Evolutionary conservation across 1,140 invertebrate species (phyloP), one percentile per base, ranked within the genome.

Genomic region (Lordiphosa stackelbergi): DNA sequence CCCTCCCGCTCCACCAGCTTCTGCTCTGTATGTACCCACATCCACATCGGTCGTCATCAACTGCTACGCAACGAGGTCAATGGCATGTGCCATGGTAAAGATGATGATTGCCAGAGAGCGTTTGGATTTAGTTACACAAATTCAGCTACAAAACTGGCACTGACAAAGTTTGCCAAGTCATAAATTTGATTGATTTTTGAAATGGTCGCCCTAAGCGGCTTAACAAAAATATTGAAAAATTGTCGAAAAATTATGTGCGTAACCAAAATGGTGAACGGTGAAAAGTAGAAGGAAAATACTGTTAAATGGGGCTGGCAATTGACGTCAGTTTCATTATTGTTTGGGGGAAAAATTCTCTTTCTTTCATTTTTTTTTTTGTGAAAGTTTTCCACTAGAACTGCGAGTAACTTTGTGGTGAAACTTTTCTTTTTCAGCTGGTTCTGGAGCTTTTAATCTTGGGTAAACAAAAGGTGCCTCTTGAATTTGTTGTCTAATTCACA

Each of bases 131-230:
- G 46, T 48, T 48, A 48, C 64, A 66, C 36, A 66, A 57, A 66
- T 47, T 59, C 19, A 24, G 22, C 22, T 24, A 24, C 22, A 24
- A 24, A 19, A 19, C 19, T 19, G 19, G 19, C 46, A 10, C 64
- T 66, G 63, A 40, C 51, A 66, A 66, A 69, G 48, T 68, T 69
- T 69, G 65, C 65, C 53, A 69, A 69, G 65, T 69, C 65, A 69
- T 69, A 69, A 60, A 69, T 69, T 69, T 69, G 65, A 69, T 69
- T 69, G 65, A 69, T 68, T 69, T 45, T 69, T 60, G 55, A 69
- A 69, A 68, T 53, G 65, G 37, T 66, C 45, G 64, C 55, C 55
- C 55, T 66, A 55, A 68, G 65, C 65, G 28, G 65, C 65, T 69
- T 69, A 69, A 5, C 22, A 12, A 47, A 48, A 55, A 43, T n/a